A percentile compares a stretch with the other conserved stretches of the same genome.
Conservation (phyloP, 2,888 invertebrate species). For the Clivina fossor region DNA sequence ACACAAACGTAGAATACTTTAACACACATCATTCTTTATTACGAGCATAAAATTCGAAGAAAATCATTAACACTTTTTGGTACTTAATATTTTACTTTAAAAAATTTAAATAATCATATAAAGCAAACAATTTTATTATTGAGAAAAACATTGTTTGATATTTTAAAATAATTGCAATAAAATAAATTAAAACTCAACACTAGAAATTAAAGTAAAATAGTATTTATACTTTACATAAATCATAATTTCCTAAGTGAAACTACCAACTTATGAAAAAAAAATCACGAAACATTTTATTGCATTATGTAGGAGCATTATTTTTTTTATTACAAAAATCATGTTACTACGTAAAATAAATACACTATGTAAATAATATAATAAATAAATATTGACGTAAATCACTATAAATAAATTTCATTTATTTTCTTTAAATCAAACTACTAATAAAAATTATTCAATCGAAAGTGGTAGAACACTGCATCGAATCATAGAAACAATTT, state of each 20-base stretch:
- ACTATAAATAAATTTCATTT: too few relatives aligned
- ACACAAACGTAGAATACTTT: slow-evolving; percentile 29
- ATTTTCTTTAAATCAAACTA: too few relatives aligned
- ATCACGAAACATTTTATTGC: slow-evolving; percentile 2
- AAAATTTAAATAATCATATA: slow-evolving; percentile 16
- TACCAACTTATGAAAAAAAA: slow-evolving; percentile 11
- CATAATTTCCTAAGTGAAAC: slow-evolving; percentile 17
- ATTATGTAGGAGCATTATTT: too few relatives aligned
- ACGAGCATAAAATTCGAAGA: slow-evolving; percentile 18
- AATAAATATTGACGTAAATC: too few relatives aligned
- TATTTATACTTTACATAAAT: slow-evolving; percentile 15
- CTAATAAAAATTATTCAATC: too few relatives aligned
- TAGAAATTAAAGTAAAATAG: slow-evolving; percentile 20
- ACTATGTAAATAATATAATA: too few relatives aligned
- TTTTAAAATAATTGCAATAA: slow-evolving; percentile 5
- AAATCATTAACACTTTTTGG: slow-evolving; percentile 14
- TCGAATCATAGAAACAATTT: too few relatives aligned
- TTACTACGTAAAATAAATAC: too few relatives aligned
- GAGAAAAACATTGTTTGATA: neutral
- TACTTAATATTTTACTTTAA: slow-evolving; percentile 12
- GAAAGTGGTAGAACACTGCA: too few relatives aligned
- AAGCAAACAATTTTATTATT: slow-evolving; percentile 4
- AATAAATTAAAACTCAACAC: slow-evolving; percentile 10
- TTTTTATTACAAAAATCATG: too few relatives aligned
- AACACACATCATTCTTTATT: slow-evolving; percentile 31